Percentiles rank a stretch among this genome's conserved stretches.
Conservation (phyloP, 2,888 invertebrate species). For the Drosophila mimetica region DNA sequence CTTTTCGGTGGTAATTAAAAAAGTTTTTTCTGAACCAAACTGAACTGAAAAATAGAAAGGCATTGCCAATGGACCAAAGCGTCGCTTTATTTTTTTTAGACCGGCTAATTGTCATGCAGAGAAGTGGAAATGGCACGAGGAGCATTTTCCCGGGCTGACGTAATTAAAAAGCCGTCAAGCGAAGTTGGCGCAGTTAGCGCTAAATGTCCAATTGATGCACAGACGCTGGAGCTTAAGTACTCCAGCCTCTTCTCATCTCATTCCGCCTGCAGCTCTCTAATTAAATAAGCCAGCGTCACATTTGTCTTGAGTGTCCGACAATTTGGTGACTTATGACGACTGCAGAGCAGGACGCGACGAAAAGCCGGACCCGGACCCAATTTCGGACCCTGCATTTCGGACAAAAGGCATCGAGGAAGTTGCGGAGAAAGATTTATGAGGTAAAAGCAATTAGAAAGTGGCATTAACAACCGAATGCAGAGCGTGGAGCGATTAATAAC, state of each 20-base stretch:
- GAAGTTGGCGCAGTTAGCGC: slow-evolving; percentile 51
- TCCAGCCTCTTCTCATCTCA: no score
- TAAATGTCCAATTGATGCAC: slow-evolving; percentile 75
- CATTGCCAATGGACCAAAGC: slow-evolving; percentile 53
- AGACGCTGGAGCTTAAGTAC: slow-evolving; percentile 62
- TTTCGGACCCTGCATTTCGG: slow-evolving; percentile 11
- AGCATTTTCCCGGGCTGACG: slow-evolving; percentile 61
- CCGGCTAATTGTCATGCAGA: slow-evolving; percentile 43
- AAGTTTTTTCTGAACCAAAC: slow-evolving; percentile 71
- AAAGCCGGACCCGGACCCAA: slow-evolving; percentile 24
- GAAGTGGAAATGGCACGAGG: slow-evolving; percentile 11
- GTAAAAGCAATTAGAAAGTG: slow-evolving; percentile 78
- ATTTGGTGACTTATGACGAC: slow-evolving; percentile 77
- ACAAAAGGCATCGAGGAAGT: slow-evolving; percentile 28
- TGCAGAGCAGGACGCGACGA: slow-evolving; percentile 57
- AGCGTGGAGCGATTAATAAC: slow-evolving; percentile 63
- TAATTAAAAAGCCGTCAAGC: slow-evolving; percentile 76
- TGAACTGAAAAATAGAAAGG: slow-evolving; percentile 27
- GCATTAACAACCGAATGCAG: slow-evolving; percentile 71
- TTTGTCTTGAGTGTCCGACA: slow-evolving; percentile 75
- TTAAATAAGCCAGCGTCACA: slow-evolving; percentile 75
- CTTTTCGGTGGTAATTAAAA: slow-evolving; percentile 68
- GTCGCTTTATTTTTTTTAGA: slow-evolving; percentile 9
- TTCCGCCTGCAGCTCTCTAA: slow-evolving; percentile 65
- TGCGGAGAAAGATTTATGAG: slow-evolving; percentile 68